phyloP scores from a whole-genome alignment of 2,888 invertebrate genomes.

The Coremacera marginata region DNA sequence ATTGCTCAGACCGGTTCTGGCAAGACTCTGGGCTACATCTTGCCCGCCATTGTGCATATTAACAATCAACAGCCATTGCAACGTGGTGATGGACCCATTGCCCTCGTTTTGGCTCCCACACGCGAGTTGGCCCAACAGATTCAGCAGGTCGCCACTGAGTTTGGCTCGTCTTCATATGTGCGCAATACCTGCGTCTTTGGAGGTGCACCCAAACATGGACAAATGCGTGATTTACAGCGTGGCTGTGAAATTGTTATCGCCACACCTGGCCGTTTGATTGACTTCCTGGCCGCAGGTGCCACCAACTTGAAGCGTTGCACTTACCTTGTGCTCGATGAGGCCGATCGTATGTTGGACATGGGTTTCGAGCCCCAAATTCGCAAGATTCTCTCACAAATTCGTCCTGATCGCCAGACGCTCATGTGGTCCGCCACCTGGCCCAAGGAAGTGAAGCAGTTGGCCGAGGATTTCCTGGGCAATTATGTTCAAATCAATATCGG shows the following conservation, averaged over 20 bases:
- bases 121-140: conserved; percentile 86
- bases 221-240: conserved; percentile 80
- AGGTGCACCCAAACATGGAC: conserved; percentile 86
- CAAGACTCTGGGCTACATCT: conserved; percentile 83
- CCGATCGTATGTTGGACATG: conserved; percentile 98
- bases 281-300: conserved; percentile 84
- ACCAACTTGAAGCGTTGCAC: conserved; percentile 84
- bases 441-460: conserved; percentile 92
- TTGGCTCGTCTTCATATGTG: conserved; percentile 83
- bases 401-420: conserved; percentile 94
- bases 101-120: conserved; percentile 83
- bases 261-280: conserved; percentile 91
- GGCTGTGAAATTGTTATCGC: conserved; percentile 92
- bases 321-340: conserved; percentile 92
- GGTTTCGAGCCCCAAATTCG: conserved; percentile 97
- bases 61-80: conserved; percentile 82
- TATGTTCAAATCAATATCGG: conserved; percentile 94
- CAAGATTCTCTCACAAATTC: conserved; percentile 93
- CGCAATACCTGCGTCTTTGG: conserved; percentile 91
- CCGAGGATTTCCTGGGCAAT: conserved; percentile 92
- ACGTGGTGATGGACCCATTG: conserved; percentile 88
- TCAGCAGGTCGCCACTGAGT: conserved; percentile 85
- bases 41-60: conserved; percentile 90
- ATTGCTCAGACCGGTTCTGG: conserved; percentile 89
- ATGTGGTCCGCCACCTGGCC: conserved; percentile 99